Base-by-base conservation (phyloP, 1,140 invertebrate species). In the Oppia nitens region DNA sequence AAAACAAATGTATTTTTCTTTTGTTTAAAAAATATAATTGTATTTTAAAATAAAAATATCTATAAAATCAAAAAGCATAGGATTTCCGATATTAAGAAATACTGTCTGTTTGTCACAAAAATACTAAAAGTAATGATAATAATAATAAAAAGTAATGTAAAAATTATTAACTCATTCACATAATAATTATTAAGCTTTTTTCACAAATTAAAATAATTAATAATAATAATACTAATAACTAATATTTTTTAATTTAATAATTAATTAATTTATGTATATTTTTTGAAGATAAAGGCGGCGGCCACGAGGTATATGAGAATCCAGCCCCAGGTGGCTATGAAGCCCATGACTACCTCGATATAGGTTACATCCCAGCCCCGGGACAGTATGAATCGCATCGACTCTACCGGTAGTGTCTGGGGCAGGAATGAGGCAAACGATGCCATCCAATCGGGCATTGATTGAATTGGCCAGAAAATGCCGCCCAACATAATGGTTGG, bases 401-500 rank as follows among this genome's bases (percentile, higher is more conserved):
- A 55, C 50, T 63, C 62, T 20, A 63, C 63, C 1, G 90, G 87
- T 67, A 92, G 78, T 0, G 92, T 97, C 50, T 94, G 74, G 0
- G 92, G 92, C 40, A 95, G 76, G 64, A 83, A 81, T 48, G 84
- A 80, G 2, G 87, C 84, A 29, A 95, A 78, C 67, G 86, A 85
- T 62, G 83, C 78, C 11, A 96, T 73, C 51, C 84, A 77, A 51
- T 78, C 77, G 1, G 90, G 91, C 85, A 96, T 95, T 28, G 90
- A 82, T 78, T 93, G 85, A 20, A 88, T 63, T 0, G 89, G 89
- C 89, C 89, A 94, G 20, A 93, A 75, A n/a, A 85, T 79, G 62
- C 87, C 87, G 68, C 88, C 89, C 2, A 93, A 70, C 74, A 93
- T 78, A 11, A 96, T 80, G 67, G 90, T 90, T 0, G 91, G 91